Conservation (phyloP, 2,797 vertebrate species). For the Manis crassicaudata region DNA sequence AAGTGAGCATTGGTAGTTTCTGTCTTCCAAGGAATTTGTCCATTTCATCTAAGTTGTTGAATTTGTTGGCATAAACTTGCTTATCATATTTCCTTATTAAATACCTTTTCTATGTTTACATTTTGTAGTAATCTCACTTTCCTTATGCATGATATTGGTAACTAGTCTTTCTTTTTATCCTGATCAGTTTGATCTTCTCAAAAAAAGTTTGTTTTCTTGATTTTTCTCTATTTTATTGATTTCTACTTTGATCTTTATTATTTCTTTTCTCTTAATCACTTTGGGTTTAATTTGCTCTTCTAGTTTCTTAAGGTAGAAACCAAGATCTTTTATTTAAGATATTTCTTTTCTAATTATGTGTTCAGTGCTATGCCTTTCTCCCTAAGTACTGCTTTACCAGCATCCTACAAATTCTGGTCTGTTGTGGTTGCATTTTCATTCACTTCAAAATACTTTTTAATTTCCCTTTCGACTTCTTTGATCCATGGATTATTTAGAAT, state of each 20-base stretch:
- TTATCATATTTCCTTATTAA: slow-evolving; percentile 11
- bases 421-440: slow-evolving; percentile 30
- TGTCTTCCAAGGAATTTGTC: neutral
- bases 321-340: neutral
- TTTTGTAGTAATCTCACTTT: neutral
- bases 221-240: slow-evolving; percentile 30
- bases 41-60: slow-evolving; percentile 7
- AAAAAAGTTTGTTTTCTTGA: slow-evolving; percentile 13
- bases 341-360: neutral
- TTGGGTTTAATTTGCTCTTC: neutral
- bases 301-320: neutral
- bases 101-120: neutral
- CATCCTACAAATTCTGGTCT: neutral
- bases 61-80: slow-evolving; percentile 2
- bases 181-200: slow-evolving; percentile 27
- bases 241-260: slow-evolving; percentile 23
- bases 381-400: neutral
- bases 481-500: neutral
- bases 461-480: slow-evolving; percentile 36
- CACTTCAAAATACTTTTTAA: slow-evolving; percentile 38
- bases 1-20: slow-evolving; percentile 30
- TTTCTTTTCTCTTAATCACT: neutral
- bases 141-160: neutral
- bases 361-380: neutral
- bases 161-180: neutral